Conservation (phyloP, 2,888 invertebrate species). For the Calephelis perditalis region DNA sequence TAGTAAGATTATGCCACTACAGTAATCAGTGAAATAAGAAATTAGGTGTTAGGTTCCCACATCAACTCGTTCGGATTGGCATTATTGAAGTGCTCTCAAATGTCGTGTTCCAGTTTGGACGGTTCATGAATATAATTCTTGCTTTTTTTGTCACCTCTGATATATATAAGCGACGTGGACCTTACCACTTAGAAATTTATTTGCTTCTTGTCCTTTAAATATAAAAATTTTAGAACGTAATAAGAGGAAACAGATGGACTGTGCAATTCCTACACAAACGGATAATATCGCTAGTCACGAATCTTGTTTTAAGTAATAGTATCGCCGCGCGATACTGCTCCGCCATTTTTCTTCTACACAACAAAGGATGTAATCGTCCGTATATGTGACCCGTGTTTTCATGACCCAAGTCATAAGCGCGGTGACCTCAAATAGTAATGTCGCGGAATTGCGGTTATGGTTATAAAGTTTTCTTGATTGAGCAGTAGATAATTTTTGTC, state of each 20-base stretch:
- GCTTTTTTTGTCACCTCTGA: too few relatives aligned
- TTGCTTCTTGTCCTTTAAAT: too few relatives aligned
- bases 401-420: slow-evolving; percentile 15
- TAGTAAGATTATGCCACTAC: too few relatives aligned
- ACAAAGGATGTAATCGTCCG: slow-evolving; percentile 65
- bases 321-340: slow-evolving; percentile 41
- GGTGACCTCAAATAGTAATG: slow-evolving; percentile 1
- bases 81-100: too few relatives aligned
- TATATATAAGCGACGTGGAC: too few relatives aligned
- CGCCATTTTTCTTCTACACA: slow-evolving; percentile 63
- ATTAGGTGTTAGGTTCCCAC: too few relatives aligned
- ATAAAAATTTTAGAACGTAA: neutral
- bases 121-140: too few relatives aligned
- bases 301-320: slow-evolving; percentile 42
- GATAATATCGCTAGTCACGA: slow-evolving; percentile 38
- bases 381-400: slow-evolving; percentile 43
- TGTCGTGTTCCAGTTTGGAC: too few relatives aligned
- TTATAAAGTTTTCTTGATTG: neutral
- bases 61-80: too few relatives aligned
- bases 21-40: too few relatives aligned
- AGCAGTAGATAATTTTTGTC: neutral
- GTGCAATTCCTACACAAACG: slow-evolving; percentile 7
- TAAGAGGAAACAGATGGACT: slow-evolving; percentile 16
- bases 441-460: neutral
- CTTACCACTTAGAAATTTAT: too few relatives aligned